A percentile compares a stretch with the other conserved stretches of the same genome.
phyloP scores from a whole-genome alignment of 2,888 invertebrate species.

The Pterostichus niger region DNA sequence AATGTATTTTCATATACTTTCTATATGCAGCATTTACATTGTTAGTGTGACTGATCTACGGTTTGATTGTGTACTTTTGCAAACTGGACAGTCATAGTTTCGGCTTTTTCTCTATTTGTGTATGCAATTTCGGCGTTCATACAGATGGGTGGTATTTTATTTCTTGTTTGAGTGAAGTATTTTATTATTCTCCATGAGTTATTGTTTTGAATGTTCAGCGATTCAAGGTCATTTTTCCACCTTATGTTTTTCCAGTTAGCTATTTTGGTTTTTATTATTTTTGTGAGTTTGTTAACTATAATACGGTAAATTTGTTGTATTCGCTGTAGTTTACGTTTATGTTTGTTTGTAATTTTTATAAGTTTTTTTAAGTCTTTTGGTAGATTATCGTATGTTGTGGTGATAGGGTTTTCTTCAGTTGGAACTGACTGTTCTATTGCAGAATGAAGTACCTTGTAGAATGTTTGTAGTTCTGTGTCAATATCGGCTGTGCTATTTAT shows the following conservation, averaged over 20 bases:
- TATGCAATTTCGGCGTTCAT: too few species aligned
- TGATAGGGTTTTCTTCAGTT: too few species aligned
- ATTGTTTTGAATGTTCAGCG: neutral
- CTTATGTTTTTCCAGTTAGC: neutral
- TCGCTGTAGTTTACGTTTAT: slow-evolving; percentile 1
- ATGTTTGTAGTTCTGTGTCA: neutral
- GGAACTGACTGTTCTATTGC: slow-evolving; percentile 12
- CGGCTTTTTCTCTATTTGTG: too few species aligned
- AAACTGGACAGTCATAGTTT: neutral
- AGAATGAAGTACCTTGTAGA: neutral
- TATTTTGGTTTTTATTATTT: neutral
- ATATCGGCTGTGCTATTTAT: too few species aligned
- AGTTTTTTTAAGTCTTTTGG: too few species aligned
- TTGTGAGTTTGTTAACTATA: neutral
- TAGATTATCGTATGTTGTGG: too few species aligned
- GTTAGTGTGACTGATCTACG: slow-evolving; percentile 2
- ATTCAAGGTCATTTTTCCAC: neutral
- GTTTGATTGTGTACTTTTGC: neutral
- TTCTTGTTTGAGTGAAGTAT: neutral
- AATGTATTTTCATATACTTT: neutral
- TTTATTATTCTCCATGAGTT: slow-evolving; percentile 1
- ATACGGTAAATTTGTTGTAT: slow-evolving; percentile 13
- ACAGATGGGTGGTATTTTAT: neutral
- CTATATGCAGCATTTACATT: neutral
- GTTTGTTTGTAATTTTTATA: neutral